These are phyloP conservation scores for Graptemys geographica DNA, from an alignment of 2,797 vertebrate genomes.

Conservation along the genomic window DNA sequence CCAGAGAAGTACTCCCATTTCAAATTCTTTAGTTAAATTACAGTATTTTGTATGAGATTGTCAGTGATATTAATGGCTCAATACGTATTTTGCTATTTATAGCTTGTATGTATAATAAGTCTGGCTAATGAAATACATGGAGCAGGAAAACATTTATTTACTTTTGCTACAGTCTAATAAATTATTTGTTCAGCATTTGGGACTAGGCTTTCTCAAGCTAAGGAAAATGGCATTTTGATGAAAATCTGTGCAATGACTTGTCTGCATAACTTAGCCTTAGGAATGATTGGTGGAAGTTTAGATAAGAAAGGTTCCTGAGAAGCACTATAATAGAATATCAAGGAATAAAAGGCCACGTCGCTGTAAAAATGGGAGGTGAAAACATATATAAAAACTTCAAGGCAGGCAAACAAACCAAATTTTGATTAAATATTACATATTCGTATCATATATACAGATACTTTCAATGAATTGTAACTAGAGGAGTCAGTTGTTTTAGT, in stretches of 20 bases:
- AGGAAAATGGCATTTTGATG: slow-evolving; percentile 73
- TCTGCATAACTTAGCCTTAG: slow-evolving; percentile 61
- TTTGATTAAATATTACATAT: slow-evolving; percentile 39
- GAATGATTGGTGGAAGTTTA: slow-evolving; percentile 55
- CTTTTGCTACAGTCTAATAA: slow-evolving; percentile 65
- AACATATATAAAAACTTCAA: slow-evolving; percentile 45
- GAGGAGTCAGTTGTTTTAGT: neutral
- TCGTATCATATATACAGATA: neutral
- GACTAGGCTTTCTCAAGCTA: slow-evolving; percentile 59
- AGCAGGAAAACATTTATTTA: slow-evolving; percentile 71
- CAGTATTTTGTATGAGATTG: slow-evolving; percentile 55
- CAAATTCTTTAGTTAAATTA: slow-evolving; percentile 71
- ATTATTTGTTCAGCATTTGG: slow-evolving; percentile 70
- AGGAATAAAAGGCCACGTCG: slow-evolving; percentile 43
- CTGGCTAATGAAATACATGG: slow-evolving; percentile 70
- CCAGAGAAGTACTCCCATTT: slow-evolving; percentile 35
- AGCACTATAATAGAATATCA: slow-evolving; percentile 1
- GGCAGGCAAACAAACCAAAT: slow-evolving; percentile 36
- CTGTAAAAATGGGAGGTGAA: slow-evolving; percentile 53
- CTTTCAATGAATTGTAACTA: neutral
- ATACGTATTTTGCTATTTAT: slow-evolving; percentile 69
- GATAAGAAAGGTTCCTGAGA: slow-evolving; percentile 59
- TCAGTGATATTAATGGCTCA: slow-evolving; percentile 66
- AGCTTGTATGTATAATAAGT: slow-evolving; percentile 65
- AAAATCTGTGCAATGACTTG: slow-evolving; percentile 58